Evolutionary conservation across 2,888 invertebrate genomes (phyloP).

Genomic region (Elegia similella): DNA sequence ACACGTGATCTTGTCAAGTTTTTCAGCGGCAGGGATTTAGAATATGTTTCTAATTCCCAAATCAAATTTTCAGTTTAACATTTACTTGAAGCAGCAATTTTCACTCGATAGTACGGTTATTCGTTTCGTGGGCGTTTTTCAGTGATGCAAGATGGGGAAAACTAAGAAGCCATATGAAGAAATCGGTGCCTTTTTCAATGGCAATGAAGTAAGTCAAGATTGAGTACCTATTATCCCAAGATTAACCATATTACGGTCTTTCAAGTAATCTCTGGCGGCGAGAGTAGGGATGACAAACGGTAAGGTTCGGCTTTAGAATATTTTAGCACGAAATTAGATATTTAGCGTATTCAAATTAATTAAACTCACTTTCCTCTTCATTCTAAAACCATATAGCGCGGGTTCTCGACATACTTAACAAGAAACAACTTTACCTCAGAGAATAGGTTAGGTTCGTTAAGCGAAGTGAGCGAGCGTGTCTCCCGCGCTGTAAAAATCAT

Average conservation of each 20-base stretch:
- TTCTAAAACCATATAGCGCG: too few relatives aligned
- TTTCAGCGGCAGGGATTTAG: not conserved
- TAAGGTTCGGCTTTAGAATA: too few relatives aligned
- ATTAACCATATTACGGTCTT: not conserved
- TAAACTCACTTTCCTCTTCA: too few relatives aligned
- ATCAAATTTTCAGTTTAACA: not conserved
- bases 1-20: not conserved
- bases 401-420: too few relatives aligned
- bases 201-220: constrained; percentile 71
- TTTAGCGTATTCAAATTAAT: too few relatives aligned
- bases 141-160: constrained; percentile 12
- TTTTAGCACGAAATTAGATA: too few relatives aligned
- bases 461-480: too few relatives aligned
- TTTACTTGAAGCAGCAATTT: not conserved
- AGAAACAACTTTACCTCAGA: too few relatives aligned
- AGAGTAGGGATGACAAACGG: too few relatives aligned
- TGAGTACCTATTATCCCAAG: not conserved
- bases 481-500: too few relatives aligned
- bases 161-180: constrained; percentile 78
- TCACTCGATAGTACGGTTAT: not conserved
- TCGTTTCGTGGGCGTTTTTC: not conserved
- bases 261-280: not conserved
- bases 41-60: not conserved
- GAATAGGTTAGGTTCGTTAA: too few relatives aligned
- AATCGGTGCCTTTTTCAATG: constrained; percentile 84